These are phyloP conservation scores for Euura lappo DNA, from an alignment of 1,140 invertebrate species.

Conservation along the genomic window DNA sequence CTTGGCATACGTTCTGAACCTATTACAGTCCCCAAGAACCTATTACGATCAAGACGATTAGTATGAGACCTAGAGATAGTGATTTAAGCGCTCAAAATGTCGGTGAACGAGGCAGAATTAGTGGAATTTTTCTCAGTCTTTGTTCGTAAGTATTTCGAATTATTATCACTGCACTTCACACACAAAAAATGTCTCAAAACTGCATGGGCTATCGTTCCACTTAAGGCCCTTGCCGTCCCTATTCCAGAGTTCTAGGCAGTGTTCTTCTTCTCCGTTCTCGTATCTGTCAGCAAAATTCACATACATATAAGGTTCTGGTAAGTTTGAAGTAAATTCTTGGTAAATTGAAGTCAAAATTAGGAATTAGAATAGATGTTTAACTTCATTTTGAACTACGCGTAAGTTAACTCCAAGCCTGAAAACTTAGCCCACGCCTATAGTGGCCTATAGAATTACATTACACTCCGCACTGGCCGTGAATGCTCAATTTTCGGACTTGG, in stretches of 20 bases:
- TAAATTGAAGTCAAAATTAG: not conserved
- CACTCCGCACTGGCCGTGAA: too few species aligned
- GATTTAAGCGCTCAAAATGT: not conserved
- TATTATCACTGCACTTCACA: slow-evolving; percentile 76
- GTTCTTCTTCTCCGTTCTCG: slow-evolving; percentile 91
- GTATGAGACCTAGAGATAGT: too few species aligned
- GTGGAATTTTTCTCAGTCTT: not conserved
- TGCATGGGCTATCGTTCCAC: slow-evolving; percentile 93
- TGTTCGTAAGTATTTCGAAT: slow-evolving; percentile 18
- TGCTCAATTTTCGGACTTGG: too few species aligned
- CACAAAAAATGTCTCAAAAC: slow-evolving; percentile 90
- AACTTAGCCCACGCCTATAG: too few species aligned
- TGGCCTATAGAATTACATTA: too few species aligned
- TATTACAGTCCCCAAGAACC: too few species aligned
- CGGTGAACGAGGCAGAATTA: not conserved
- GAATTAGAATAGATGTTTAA: not conserved
- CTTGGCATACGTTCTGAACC: too few species aligned
- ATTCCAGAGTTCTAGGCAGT: slow-evolving; percentile 90
- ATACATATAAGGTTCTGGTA: too few species aligned
- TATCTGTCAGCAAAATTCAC: slow-evolving; percentile 58
- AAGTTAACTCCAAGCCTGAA: too few species aligned
- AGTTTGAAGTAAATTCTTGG: not conserved
- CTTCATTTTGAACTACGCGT: not conserved
- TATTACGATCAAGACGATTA: too few species aligned
- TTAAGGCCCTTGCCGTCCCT: slow-evolving; percentile 88